A percentile compares a stretch with the other conserved stretches of the same genome.
These are phyloP conservation scores for Cheilosia vulpina DNA, from an alignment of 2,888 invertebrate species.

Conservation along the genomic window DNA sequence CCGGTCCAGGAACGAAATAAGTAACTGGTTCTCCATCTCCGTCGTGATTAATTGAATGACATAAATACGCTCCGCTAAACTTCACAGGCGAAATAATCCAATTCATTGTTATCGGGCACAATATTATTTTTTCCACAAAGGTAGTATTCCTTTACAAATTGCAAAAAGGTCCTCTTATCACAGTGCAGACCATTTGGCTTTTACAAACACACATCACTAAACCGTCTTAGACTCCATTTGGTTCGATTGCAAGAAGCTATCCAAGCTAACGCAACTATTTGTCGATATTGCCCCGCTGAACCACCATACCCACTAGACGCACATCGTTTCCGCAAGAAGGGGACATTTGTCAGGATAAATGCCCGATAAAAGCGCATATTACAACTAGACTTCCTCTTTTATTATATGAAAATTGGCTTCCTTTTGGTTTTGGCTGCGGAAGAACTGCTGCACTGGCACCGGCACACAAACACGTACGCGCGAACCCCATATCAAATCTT, in stretches of 20 bases:
- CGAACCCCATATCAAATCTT: slow-evolving; percentile 40
- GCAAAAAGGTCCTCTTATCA: slow-evolving; percentile 7
- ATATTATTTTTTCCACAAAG: not conserved
- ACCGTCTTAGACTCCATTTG: slow-evolving; percentile 8
- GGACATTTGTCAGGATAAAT: slow-evolving; percentile 72
- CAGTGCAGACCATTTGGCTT: slow-evolving; percentile 21
- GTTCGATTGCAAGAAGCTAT: slow-evolving; percentile 4
- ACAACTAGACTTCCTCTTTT: slow-evolving; percentile 70
- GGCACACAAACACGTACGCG: slow-evolving; percentile 16
- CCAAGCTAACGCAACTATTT: slow-evolving; percentile 10
- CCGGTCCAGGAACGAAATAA: too few species aligned
- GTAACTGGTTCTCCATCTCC: too few species aligned
- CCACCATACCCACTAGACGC: slow-evolving; percentile 39
- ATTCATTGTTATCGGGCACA: not conserved
- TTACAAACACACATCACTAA: not conserved
- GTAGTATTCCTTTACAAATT: not conserved
- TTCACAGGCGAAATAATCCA: not conserved
- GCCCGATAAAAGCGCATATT: slow-evolving; percentile 73
- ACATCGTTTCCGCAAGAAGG: slow-evolving; percentile 58
- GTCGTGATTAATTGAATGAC: too few species aligned
- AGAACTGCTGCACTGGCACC: not conserved
- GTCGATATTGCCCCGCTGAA: slow-evolving; percentile 21
- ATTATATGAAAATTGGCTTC: slow-evolving; percentile 67
- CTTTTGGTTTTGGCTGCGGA: slow-evolving; percentile 17
- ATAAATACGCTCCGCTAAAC: too few species aligned